Evolutionary conservation across 2,113 vertebrate species (phyloP).

Genomic region (Otis tarda): DNA sequence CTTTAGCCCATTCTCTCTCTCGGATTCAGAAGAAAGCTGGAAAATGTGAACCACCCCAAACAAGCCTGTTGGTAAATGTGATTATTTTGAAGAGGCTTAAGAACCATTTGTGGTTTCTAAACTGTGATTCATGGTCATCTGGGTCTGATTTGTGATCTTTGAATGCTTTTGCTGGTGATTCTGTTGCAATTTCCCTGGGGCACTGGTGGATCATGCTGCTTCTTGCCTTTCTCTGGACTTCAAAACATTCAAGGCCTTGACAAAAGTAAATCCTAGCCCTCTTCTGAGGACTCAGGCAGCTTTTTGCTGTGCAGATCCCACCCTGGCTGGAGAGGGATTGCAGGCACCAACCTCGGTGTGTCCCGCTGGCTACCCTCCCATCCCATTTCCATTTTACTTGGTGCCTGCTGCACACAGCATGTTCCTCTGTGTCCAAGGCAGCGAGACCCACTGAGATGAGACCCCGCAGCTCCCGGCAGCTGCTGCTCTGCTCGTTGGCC

Average conservation of each 20-base stretch:
- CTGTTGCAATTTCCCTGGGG: background rate
- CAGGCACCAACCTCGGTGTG: background rate
- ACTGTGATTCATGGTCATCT: conserved; percentile 50
- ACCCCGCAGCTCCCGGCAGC: background rate
- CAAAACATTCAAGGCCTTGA: conserved; percentile 16
- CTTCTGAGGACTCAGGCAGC: background rate
- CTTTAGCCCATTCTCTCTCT: background rate
- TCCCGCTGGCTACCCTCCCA: background rate
- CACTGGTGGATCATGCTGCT: background rate
- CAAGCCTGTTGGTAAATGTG: background rate
- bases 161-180: conserved; percentile 27
- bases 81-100: conserved; percentile 25
- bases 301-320: background rate
- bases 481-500: background rate
- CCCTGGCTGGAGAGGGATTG: background rate
- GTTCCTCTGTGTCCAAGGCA: rapidly evolving
- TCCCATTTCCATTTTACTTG: background rate
- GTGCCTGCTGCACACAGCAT: background rate
- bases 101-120: background rate
- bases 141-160: conserved; percentile 49
- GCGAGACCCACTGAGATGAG: background rate
- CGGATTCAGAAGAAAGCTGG: background rate
- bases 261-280: background rate
- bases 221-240: conserved; percentile 6
- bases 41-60: background rate